These are phyloP conservation scores for Miichthys miiuy DNA, from an alignment of 2,797 vertebrate genomes.

Conservation along the genomic window DNA sequence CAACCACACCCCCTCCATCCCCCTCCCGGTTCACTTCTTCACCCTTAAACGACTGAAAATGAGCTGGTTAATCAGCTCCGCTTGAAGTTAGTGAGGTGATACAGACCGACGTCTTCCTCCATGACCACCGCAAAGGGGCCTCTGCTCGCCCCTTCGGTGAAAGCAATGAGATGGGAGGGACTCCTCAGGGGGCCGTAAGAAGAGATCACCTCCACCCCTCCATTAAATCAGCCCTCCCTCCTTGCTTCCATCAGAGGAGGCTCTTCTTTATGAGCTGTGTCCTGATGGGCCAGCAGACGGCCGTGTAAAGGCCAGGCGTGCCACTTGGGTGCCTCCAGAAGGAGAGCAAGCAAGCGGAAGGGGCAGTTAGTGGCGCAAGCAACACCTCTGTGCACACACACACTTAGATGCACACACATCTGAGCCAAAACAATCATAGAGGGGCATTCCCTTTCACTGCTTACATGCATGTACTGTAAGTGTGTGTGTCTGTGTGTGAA, in stretches of 20 bases:
- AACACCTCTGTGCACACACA: slow-evolving; percentile 9
- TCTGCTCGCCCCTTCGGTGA: slow-evolving; percentile 87
- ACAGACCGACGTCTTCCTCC: slow-evolving; percentile 86
- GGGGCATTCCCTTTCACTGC: slow-evolving; percentile 9
- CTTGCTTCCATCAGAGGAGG: slow-evolving; percentile 65
- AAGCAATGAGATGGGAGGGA: slow-evolving; percentile 88
- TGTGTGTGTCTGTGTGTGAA: slow-evolving; percentile 14
- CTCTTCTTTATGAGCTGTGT: slow-evolving; percentile 93
- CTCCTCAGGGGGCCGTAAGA: slow-evolving; percentile 90
- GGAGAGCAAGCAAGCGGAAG: slow-evolving; percentile 49
- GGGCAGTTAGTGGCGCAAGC: slow-evolving; percentile 52
- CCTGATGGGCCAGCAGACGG: slow-evolving; percentile 93
- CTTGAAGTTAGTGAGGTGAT: slow-evolving; percentile 90
- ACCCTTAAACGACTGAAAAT: slow-evolving; percentile 87
- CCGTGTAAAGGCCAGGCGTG: slow-evolving; percentile 89
- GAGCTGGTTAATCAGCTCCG: slow-evolving; percentile 93
- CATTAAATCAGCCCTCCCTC: slow-evolving; percentile 90
- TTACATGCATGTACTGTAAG: slow-evolving; percentile 8
- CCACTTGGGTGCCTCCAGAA: slow-evolving; percentile 85
- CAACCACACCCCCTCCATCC: slow-evolving; percentile 11
- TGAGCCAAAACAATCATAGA: slow-evolving; percentile 30
- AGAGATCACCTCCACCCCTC: slow-evolving; percentile 89
- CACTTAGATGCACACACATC: neutral
- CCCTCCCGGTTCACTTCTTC: slow-evolving; percentile 47
- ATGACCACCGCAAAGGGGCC: slow-evolving; percentile 75